Percentiles rank a stretch among this genome's conserved stretches.
Conservation (phyloP, 2,888 invertebrate genomes). For the Piscicola geometra region DNA sequence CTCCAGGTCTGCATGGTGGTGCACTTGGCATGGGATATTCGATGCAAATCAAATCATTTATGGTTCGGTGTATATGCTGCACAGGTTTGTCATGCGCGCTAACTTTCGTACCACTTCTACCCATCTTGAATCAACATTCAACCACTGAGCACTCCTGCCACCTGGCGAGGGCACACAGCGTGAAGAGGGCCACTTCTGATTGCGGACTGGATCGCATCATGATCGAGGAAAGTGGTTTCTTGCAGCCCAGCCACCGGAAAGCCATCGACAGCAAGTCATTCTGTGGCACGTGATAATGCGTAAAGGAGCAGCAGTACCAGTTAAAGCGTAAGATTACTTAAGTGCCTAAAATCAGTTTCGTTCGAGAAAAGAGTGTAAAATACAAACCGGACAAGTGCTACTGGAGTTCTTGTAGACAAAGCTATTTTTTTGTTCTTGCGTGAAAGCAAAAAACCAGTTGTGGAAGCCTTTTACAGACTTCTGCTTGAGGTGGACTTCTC, state of each 20-base stretch:
- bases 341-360: background rate
- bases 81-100: too few species aligned
- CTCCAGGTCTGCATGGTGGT: background rate
- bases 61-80: too few species aligned
- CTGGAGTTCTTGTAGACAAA: slow-evolving; percentile 16
- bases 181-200: slow-evolving; percentile 81
- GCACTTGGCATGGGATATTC: background rate
- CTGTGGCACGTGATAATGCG: too few species aligned
- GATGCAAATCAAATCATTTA: too few species aligned
- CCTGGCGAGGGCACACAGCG: slow-evolving; percentile 75
- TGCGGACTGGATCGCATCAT: slow-evolving; percentile 68
- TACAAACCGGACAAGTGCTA: slow-evolving; percentile 10
- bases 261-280: slow-evolving; percentile 8
- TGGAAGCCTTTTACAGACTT: slow-evolving; percentile 73
- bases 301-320: too few species aligned
- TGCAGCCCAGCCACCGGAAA: slow-evolving; percentile 35
- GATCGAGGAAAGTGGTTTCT: slow-evolving; percentile 37
- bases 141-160: too few species aligned
- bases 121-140: too few species aligned
- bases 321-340: background rate
- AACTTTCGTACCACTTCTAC: too few species aligned
- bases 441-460: slow-evolving; percentile 81
- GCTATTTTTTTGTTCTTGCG: slow-evolving; percentile 63
- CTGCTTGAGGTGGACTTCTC: slow-evolving; percentile 69
- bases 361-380: background rate